Evolutionary conservation across 2,888 invertebrate species (phyloP), one percentile per base, ranked within the genome.

Genomic region (Rugalucina vietnamica): DNA sequence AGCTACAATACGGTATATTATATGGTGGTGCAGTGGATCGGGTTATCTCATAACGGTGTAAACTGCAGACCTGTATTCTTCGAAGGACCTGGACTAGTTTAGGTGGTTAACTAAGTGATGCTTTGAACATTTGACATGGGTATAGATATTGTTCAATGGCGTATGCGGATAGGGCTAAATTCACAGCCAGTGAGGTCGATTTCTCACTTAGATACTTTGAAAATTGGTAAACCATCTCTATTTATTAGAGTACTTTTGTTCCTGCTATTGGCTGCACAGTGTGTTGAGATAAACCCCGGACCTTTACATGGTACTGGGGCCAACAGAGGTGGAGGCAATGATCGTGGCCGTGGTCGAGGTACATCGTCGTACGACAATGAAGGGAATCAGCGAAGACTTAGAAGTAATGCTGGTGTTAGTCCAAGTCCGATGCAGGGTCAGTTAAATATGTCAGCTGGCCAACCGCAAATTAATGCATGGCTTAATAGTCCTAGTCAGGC

Each of bases 251-350:
- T 72, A 10, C 24, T 72, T 18, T 39, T 72, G 24, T 72, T 72
- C 43, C n/a, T 27, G 21, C n/a, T 72, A 24, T 27, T 72, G 5
- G 39, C 43, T 39, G 72, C 43, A 10, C 14, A 72, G 24, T 39
- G 72, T 24, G 43, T 39, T 18, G 39, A 72, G 36, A 72, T 27
- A 24, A 72, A 72, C 24, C 72, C 72, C 37, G 72, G 72, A 1
- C 72, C 72, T n/a, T 4, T 4, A 14, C 14, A 4, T 12, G 54
- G 54, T 54, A 21, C n/a, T 54, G 21, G 54, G 14, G 8, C 54
- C 14, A n/a, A 10, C 4, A n/a, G n/a, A n/a, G n/a, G n/a, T 10
- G 54, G 54, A n/a, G 4, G 10, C 5, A n/a, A n/a, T n/a, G n/a
- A n/a, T n/a, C n/a, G n/a, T n/a, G 54, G 54, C 24, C 54, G 54